Evolutionary conservation across 2,888 invertebrate genomes (phyloP), one percentile per base, ranked within the genome.

Genomic region (Augochlorella aurata): DNA sequence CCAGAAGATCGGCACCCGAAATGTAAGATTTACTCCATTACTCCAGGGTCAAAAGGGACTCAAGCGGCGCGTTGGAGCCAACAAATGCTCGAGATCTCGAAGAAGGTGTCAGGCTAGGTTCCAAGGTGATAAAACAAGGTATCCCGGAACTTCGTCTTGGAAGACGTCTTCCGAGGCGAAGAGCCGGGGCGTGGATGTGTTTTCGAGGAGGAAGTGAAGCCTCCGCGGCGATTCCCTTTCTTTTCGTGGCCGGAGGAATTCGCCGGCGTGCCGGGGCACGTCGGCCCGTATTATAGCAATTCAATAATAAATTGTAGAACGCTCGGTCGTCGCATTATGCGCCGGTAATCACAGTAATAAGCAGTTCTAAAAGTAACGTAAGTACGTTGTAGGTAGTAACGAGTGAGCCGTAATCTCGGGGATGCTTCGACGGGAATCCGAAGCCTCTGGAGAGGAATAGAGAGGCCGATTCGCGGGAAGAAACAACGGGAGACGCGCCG

Each of bases 351-450:
- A 92, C 90, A 90, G 92, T 92, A 92, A 92, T 92, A 92, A 92
- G 91, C 92, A 89, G 92, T 92, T 92, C 91, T 92, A 91, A 92
- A 92, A 92, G 91, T 90, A 91, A 91, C 90, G 86, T 91, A 90
- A 91, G 92, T 91, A 90, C 89, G 91, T 91, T 91, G 92, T 92
- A 92, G 92, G 92, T 92, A 92, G 92, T 92, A 92, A 91, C 91
- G 89, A 92, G 91, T 91, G 87, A 90, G 90, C 89, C 81, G 90
- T 92, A 92, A 92, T 91, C 91, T 91, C 85, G 85, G 85, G 87
- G 89, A 89, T 89, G 87, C 83, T 74, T 54, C 65, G 77, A 63
- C 21, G 65, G 66, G 79, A 65, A 71, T 50, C 54, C 38, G 44
- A 44, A n/a, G 65, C n/a, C 58, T 58, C 8, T 44, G 66, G 45